phyloP scores from a whole-genome alignment of 1,140 invertebrate genomes.

The Ladona fulva region DNA sequence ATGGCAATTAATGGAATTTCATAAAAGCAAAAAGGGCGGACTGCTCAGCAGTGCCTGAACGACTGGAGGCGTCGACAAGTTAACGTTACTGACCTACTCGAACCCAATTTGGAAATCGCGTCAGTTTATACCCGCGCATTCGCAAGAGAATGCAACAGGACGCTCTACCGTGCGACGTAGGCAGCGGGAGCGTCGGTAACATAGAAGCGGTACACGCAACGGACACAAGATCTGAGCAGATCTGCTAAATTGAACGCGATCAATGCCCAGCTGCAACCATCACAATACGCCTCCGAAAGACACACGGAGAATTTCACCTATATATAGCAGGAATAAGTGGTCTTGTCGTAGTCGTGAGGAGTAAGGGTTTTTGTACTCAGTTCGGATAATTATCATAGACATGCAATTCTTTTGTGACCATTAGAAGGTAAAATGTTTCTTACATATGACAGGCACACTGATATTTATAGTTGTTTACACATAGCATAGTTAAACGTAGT shows the following conservation, averaged over 20 bases:
- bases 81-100: background rate
- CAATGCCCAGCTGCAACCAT: conserved; percentile 6
- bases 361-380: no score
- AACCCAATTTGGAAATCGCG: conserved; percentile 8
- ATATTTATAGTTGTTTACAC: no score
- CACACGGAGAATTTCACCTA: no score
- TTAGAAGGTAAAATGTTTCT: no score
- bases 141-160: background rate
- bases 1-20: no score
- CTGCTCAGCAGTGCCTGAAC: background rate
- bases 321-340: no score
- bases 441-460: no score
- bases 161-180: background rate
- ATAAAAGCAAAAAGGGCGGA: background rate
- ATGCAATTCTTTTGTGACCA: no score
- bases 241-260: background rate
- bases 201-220: background rate
- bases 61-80: background rate
- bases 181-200: background rate
- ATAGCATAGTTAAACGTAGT: no score
- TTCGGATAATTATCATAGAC: no score
- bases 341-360: no score
- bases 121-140: background rate
- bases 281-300: background rate
- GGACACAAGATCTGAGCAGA: background rate